These are phyloP conservation scores for Arrhopalites spinosus DNA, from an alignment of 2,888 invertebrate species.

Conservation along the genomic window DNA sequence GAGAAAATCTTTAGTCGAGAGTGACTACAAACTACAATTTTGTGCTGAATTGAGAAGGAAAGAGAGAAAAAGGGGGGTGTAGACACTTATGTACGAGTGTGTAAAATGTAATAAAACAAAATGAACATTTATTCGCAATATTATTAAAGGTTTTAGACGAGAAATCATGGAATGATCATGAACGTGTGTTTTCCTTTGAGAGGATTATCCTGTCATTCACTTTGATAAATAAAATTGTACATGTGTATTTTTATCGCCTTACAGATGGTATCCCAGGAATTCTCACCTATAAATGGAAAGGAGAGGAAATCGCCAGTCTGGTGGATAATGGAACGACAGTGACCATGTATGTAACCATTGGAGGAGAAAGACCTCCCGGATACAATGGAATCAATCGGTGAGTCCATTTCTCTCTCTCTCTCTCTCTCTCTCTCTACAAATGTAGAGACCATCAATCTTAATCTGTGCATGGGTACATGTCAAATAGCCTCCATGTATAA, in stretches of 20 bases:
- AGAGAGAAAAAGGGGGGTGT: no score
- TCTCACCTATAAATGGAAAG: conserved; percentile 79
- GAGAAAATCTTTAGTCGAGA: no score
- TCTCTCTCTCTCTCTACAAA: not conserved
- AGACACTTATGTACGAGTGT: not conserved
- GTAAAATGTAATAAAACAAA: not conserved
- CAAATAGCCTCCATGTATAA: no score
- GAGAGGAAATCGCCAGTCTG: conserved; percentile 72
- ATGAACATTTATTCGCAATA: no score
- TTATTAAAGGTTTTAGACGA: no score
- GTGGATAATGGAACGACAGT: conserved; percentile 73
- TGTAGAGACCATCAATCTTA: not conserved
- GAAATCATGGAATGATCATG: no score
- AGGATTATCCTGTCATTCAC: no score
- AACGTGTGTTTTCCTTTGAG: no score
- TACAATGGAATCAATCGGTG: conserved; percentile 76
- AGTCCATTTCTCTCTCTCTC: conserved; percentile 46
- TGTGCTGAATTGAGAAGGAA: no score
- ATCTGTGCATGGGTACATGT: not conserved
- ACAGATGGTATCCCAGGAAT: conserved; percentile 81
- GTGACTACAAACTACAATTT: no score
- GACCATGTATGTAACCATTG: conserved; percentile 71
- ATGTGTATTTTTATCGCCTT: no score
- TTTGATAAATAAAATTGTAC: no score
- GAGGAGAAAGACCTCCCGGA: conserved; percentile 65